A percentile compares a stretch with the other conserved stretches of the same genome.
These are phyloP conservation scores for Ramazzottius varieornatus DNA, from an alignment of 2,888 invertebrate species.

Conservation along the genomic window DNA sequence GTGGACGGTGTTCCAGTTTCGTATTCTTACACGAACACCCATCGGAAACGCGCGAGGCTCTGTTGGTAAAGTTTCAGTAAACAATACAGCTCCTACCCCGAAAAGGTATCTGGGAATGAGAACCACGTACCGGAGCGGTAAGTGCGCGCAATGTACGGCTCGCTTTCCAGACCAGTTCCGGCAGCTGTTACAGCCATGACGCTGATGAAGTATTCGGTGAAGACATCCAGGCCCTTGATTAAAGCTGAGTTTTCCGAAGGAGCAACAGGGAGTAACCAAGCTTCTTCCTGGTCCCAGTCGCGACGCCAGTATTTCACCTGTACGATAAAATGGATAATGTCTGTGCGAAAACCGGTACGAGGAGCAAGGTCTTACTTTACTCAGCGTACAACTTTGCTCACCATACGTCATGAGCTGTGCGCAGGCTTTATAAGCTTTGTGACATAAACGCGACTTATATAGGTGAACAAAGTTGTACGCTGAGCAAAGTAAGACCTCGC, in stretches of 20 bases:
- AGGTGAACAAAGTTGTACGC: no score
- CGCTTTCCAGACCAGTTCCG: constrained; percentile 82
- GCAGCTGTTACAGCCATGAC: constrained; percentile 87
- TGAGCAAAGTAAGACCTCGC: no score
- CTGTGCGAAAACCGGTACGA: no score
- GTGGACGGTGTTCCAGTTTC: constrained; percentile 39
- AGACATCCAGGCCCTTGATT: constrained; percentile 69
- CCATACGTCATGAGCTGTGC: no score
- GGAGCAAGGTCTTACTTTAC: no score
- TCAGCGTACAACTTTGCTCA: no score
- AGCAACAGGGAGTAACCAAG: constrained; percentile 36
- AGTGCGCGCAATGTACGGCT: constrained; percentile 38
- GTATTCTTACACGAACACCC: constrained; percentile 1
- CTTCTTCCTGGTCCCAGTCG: constrained; percentile 42
- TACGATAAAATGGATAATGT: constrained; percentile 8
- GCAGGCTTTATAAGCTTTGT: no score
- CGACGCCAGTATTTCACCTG: constrained; percentile 64
- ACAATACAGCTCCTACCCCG: not conserved
- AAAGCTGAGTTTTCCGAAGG: constrained; percentile 57
- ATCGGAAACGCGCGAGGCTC: constrained; percentile 1
- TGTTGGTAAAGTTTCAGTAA: not conserved
- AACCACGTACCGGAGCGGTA: constrained; percentile 18
- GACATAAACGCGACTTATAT: no score
- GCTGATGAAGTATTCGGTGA: constrained; percentile 73
- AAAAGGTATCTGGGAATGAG: not conserved